Evolutionary conservation across 2,888 invertebrate species (phyloP), one percentile per base, ranked within the genome.

Genomic region (Eristalinus aeneus): DNA sequence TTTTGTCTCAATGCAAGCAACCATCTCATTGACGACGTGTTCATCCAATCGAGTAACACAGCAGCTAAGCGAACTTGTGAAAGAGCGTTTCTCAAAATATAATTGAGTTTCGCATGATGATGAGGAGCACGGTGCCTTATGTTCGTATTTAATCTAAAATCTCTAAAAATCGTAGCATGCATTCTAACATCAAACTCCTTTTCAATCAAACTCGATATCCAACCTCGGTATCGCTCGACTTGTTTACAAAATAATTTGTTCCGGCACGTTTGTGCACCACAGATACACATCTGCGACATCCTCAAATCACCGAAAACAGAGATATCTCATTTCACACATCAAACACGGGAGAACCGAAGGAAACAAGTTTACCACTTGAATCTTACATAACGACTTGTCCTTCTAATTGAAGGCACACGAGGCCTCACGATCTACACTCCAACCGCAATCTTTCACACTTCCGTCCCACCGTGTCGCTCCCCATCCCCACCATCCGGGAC

Each of bases 281-380:
- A 16, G 46, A 46, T 46, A 46, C 16, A n/a, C 46, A 46, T 46
- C 46, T 6, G 8, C 46, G 16, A 16, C 46, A 16, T 46, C 16
- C 16, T n/a, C 27, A 61, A 2, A 46, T 65, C 22, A 31, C 32
- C 67, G 9, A 32, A 61, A 53, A 16, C 39, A 34, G 69, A 56
- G 39, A 53, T 64, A 69, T 69, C 68, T 69, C 20, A 69, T 69
- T 77, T 77, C 63, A 77, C 63, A 77, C 77, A 64, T 77, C 61
- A 64, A 77, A 77, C 69, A 68, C 69, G 77, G 36, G 56, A 63
- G 56, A 63, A 69, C 63, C 31, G n/a, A 39, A 71, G 36, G 54
- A 61, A 76, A 76, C 76, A 54, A 69, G 76, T 76, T 76, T 76
- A 61, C 20, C 54, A 12, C 34, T 69, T 22, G 9, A 23, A 22